Base-by-base conservation (phyloP, 2,797 vertebrate species). In the Crocidura indochinensis region DNA sequence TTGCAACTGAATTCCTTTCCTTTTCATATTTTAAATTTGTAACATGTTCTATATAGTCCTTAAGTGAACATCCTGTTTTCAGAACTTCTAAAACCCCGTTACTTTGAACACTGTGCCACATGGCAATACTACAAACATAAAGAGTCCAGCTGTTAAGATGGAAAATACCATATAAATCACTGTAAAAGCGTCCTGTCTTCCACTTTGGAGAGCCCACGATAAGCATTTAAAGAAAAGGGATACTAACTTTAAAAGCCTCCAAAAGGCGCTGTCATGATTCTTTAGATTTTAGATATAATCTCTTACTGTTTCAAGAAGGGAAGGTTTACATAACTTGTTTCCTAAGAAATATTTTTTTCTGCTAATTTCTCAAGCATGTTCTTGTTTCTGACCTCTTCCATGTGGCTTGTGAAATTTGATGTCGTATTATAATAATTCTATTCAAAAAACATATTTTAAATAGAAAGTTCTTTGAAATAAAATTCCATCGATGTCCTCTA, bases 161-260 rank as follows among this genome's bases (percentile, higher is more conserved):
- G 81, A 97, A 97, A 96, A 84, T 90, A 53, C 75, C 88, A 65
- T 87, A 94, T 96, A 97, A 96, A 96, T 94, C 20, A 64, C 72
- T 94, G 68, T 73, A 65, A 96, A 97, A 94, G 68, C 24, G 84
- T 97, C 91, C 93, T 78, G 31, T 94, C 87, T 95, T 91, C 91
- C 92, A 77, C 6, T 94, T 69, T 86, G 80, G 90, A 95, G 92
- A 95, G 75, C 24, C 49, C 60, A 78, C 71, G 91, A 53, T 38
- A 81, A 94, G 74, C 95, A 84, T 46, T 79, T 85, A 94, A 94
- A 96, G 79, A 75, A 77, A 95, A 27, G 22, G 88, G 84, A 94
- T 81, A 24, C 7, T 93, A 69, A 92, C 81, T 95, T 95, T 80
- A 88, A 97, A 97, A 94, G 8, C 26, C 88, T 89, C 24, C 46